Conservation (phyloP, 2,113 vertebrate species). For the Chrysochloris asiatica region DNA sequence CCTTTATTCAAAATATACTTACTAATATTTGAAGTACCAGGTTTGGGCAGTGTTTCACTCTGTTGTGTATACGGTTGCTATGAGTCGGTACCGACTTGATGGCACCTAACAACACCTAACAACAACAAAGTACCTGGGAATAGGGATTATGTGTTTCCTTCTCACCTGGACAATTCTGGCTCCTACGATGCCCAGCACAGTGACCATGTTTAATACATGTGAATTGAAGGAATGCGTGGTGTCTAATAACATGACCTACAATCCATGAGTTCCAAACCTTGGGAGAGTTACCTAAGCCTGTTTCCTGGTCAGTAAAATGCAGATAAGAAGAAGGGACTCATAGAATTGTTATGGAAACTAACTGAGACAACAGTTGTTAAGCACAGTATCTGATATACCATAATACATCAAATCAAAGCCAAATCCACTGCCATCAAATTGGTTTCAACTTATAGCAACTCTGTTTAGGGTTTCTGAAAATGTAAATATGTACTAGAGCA, state of each 20-base stretch:
- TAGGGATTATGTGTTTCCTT: background rate
- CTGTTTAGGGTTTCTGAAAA: too few species aligned
- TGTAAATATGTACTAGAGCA: too few species aligned
- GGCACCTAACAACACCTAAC: too few species aligned
- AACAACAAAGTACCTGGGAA: background rate
- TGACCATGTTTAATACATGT: background rate
- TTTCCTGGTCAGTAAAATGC: too few species aligned
- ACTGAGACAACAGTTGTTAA: background rate
- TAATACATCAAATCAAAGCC: too few species aligned
- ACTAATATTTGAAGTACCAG: background rate
- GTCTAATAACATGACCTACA: background rate
- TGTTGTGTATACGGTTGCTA: too few species aligned
- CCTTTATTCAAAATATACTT: conserved; percentile 2
- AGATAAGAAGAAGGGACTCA: background rate
- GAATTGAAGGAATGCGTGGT: background rate
- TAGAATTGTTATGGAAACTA: background rate
- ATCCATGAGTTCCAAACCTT: background rate
- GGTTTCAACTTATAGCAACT: too few species aligned
- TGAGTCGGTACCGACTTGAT: too few species aligned
- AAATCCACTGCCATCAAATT: too few species aligned
- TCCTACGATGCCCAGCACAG: background rate
- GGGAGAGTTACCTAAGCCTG: background rate
- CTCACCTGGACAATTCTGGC: background rate
- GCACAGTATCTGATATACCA: background rate
- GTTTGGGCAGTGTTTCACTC: too few species aligned